These are phyloP conservation scores for Xenentodon cancila DNA, from an alignment of 2,797 vertebrate species.

Conservation along the genomic window DNA sequence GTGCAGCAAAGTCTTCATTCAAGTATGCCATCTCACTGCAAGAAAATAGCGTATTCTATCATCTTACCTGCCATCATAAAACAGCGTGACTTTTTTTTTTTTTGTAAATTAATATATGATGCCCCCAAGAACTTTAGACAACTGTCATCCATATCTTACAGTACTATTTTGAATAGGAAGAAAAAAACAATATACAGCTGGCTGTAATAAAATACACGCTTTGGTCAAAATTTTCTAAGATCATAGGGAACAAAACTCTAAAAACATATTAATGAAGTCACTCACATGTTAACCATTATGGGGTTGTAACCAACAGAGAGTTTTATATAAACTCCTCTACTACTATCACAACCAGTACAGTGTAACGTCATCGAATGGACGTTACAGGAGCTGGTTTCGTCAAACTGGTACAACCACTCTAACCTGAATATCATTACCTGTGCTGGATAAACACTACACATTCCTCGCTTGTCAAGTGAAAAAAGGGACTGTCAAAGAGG, in stretches of 20 bases:
- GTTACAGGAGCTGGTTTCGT: constrained; percentile 68
- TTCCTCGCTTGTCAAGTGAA: constrained; percentile 68
- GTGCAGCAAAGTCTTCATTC: not conserved
- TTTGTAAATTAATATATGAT: too few relatives aligned
- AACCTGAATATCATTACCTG: constrained; percentile 72
- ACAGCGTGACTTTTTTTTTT: too few relatives aligned
- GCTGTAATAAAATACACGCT: constrained; percentile 1
- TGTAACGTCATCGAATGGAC: constrained; percentile 59
- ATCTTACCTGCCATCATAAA: too few relatives aligned
- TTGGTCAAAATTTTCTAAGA: not conserved
- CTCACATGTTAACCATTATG: not conserved
- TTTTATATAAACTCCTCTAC: constrained; percentile 48
- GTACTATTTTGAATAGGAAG: constrained; percentile 18
- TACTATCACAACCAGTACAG: constrained; percentile 31
- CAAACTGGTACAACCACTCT: constrained; percentile 75
- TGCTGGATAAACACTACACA: constrained; percentile 69
- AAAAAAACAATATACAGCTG: not conserved
- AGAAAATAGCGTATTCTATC: too few relatives aligned
- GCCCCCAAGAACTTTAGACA: not conserved
- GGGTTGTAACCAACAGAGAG: constrained; percentile 21
- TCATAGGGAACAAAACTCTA: not conserved
- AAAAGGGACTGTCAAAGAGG: not conserved
- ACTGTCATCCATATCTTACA: constrained; percentile 1
- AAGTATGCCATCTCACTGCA: not conserved
- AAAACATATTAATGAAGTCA: not conserved